Percentiles rank a stretch among this genome's conserved stretches.
These are phyloP conservation scores for Steinernema scapterisci DNA, from an alignment of 2,888 invertebrate genomes.

Conservation along the genomic window DNA sequence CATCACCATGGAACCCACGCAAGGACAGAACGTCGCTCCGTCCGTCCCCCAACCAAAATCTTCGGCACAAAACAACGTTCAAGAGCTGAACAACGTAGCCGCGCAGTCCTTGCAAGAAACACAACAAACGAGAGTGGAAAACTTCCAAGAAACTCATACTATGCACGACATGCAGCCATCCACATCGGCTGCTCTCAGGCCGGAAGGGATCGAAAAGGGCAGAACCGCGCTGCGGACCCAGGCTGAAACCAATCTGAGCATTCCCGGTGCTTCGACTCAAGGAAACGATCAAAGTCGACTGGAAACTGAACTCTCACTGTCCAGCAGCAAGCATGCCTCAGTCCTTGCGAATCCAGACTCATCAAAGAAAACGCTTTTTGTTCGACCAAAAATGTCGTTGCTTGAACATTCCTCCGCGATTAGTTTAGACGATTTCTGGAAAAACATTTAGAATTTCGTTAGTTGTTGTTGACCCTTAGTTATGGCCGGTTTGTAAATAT, in stretches of 20 bases:
- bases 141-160: neutral
- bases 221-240: neutral
- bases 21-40: neutral
- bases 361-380: conserved; percentile 3
- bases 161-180: conserved; percentile 13
- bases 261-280: neutral
- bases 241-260: neutral
- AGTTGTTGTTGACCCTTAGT: conserved; percentile 7
- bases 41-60: neutral
- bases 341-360: neutral
- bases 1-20: neutral
- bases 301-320: neutral
- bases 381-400: conserved; percentile 9
- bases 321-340: neutral
- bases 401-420: conserved; percentile 20
- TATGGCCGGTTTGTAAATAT: conserved; percentile 15
- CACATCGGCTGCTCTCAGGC: neutral
- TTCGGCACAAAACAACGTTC: neutral
- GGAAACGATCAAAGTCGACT: neutral
- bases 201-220: neutral
- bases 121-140: conserved; percentile 1
- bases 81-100: neutral
- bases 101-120: neutral
- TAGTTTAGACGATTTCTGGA: conserved; percentile 25
- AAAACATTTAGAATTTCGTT: conserved; percentile 2